Conservation (phyloP, 64 coral and sea anemone species). For the Pocillopora damicornis region DNA sequence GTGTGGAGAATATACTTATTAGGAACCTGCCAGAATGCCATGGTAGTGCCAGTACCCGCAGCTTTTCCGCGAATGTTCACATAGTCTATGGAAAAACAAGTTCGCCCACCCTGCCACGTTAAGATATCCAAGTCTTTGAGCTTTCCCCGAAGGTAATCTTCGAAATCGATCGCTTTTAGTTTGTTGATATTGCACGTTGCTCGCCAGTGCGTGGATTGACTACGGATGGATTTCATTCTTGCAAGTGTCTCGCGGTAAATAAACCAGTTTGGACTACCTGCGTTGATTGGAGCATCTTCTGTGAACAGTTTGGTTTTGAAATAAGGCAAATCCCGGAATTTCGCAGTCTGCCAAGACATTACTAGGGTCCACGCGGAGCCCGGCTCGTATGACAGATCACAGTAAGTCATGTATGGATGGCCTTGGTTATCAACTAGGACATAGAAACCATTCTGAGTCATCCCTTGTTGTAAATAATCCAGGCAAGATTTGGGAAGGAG, state of each 20-base stretch:
- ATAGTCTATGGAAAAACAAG: neutral
- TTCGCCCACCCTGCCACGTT: neutral
- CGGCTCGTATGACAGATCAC: constrained; percentile 24
- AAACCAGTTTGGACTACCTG: neutral
- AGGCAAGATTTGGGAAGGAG: neutral
- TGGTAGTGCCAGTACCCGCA: neutral
- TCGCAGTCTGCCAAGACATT: neutral
- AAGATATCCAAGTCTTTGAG: constrained; percentile 10
- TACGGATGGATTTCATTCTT: constrained; percentile 7
- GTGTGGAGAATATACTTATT: neutral
- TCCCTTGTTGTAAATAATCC: neutral
- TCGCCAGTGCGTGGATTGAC: constrained; percentile 32
- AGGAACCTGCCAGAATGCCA: neutral
- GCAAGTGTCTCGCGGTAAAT: neutral
- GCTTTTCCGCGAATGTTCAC: constrained; percentile 10
- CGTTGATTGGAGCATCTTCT: neutral
- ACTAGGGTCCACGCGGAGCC: constrained; percentile 42
- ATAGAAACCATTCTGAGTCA: neutral
- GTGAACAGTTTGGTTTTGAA: neutral
- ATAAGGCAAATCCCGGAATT: neutral
- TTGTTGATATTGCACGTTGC: neutral
- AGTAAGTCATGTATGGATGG: constrained; percentile 3
- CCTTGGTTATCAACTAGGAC: neutral
- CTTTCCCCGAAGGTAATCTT: constrained; percentile 18
- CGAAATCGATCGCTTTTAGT: neutral